A percentile compares a stretch with the other conserved stretches of the same genome.
Evolutionary conservation across 2,888 invertebrate genomes (phyloP).

Genomic region (Notodonta dromedarius): DNA sequence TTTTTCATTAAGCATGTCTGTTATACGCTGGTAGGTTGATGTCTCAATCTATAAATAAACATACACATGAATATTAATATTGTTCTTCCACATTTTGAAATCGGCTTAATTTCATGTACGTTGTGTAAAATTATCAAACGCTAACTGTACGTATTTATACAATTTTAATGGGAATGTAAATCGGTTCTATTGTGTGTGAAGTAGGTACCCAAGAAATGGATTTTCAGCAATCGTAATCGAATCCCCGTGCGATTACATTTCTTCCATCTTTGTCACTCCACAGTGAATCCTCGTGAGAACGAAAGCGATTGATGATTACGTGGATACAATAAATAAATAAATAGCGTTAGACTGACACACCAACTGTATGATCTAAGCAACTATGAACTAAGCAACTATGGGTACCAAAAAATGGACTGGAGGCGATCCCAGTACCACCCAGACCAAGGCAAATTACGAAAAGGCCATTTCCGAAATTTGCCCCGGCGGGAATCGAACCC

Average conservation of each 20-base stretch:
- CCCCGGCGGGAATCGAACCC: too few relatives aligned
- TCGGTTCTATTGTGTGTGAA: neutral
- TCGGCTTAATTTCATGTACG: too few relatives aligned
- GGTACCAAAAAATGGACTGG: too few relatives aligned
- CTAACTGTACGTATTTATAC: neutral
- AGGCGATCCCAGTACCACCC: too few relatives aligned
- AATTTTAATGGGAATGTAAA: conserved; percentile 1
- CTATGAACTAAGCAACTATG: too few relatives aligned
- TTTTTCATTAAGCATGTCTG: conserved; percentile 42
- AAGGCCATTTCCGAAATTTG: too few relatives aligned
- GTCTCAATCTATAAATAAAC: conserved; percentile 42
- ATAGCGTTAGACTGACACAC: too few relatives aligned
- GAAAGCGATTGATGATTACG: neutral
- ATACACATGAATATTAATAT: too few relatives aligned
- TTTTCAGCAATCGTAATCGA: neutral
- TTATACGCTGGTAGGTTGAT: conserved; percentile 46
- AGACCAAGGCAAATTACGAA: too few relatives aligned
- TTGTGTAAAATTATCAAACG: neutral
- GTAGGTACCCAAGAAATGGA: neutral
- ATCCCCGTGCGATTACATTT: neutral
- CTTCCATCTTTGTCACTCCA: neutral
- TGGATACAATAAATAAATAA: neutral
- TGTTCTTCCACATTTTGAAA: too few relatives aligned
- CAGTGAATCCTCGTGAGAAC: neutral
- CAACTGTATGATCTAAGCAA: too few relatives aligned